Percentiles rank a stretch among this genome's conserved stretches.
Conservation (phyloP, 2,113 vertebrate species). For the Hippocampus abdominalis region DNA sequence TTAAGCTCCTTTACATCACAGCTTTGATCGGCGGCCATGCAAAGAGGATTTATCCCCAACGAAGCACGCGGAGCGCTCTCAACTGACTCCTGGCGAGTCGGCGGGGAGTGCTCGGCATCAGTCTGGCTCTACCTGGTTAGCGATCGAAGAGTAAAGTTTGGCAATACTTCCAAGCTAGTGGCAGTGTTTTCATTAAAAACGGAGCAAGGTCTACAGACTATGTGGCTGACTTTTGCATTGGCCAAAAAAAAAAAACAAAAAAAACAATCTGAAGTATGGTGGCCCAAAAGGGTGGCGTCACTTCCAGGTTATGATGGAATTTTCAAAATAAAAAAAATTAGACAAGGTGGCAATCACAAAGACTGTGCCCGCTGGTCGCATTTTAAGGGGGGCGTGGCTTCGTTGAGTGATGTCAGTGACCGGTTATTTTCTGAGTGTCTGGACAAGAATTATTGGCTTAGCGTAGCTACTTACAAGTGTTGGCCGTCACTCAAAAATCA, state of each 20-base stretch:
- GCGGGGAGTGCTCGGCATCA: slow-evolving; percentile 37
- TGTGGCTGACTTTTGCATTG: neutral
- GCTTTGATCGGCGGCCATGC: slow-evolving; percentile 60
- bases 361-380: too few species aligned
- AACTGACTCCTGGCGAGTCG: slow-evolving; percentile 46
- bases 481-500: neutral
- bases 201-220: neutral
- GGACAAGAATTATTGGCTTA: too few species aligned
- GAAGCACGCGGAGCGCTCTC: slow-evolving; percentile 52
- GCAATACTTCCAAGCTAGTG: neutral
- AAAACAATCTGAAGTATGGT: too few species aligned
- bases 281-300: too few species aligned
- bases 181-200: neutral
- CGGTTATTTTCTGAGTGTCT: too few species aligned
- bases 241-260: too few species aligned
- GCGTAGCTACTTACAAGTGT: too few species aligned
- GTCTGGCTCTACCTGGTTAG: neutral
- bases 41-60: slow-evolving; percentile 73
- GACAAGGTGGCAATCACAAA: too few species aligned
- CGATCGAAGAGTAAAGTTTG: neutral
- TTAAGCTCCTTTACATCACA: slow-evolving; percentile 75
- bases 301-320: too few species aligned
- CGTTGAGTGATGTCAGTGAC: too few species aligned
- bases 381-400: too few species aligned
- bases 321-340: too few species aligned